These are phyloP conservation scores for Hipposideros armiger DNA, from an alignment of 2,113 vertebrate species.

Conservation along the genomic window DNA sequence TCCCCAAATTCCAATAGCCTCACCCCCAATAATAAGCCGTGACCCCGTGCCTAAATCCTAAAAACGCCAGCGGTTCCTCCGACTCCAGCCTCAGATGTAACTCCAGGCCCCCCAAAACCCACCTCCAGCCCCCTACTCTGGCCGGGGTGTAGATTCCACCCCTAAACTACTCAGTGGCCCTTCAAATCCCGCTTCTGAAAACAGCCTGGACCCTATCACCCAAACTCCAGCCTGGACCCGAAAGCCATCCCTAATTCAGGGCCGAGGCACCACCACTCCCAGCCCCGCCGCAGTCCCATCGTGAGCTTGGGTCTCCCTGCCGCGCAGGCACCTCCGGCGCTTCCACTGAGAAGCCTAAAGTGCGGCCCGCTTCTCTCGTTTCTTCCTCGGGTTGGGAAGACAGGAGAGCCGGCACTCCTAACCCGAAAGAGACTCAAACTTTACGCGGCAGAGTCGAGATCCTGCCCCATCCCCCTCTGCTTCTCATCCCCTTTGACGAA, in stretches of 20 bases:
- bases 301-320: constrained; percentile 18
- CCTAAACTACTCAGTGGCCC: background rate
- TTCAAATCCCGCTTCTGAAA: constrained; percentile 5
- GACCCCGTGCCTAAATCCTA: background rate
- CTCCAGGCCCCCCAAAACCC: background rate
- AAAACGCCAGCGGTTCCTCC: background rate
- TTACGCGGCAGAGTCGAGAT: constrained; percentile 51
- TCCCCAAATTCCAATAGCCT: constrained; percentile 38
- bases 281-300: background rate
- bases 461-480: constrained; percentile 12
- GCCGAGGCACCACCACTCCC: background rate
- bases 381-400: background rate
- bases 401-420: background rate
- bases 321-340: background rate
- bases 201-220: background rate
- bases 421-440: constrained; percentile 75
- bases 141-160: background rate
- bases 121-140: background rate
- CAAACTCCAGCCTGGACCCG: constrained; percentile 42
- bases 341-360: background rate
- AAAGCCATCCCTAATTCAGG: constrained; percentile 20
- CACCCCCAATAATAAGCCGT: background rate
- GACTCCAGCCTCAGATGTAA: background rate
- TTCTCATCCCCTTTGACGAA: constrained; percentile 1
- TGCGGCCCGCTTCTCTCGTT: background rate